These are phyloP conservation scores for Agrilus planipennis DNA, from an alignment of 1,140 invertebrate genomes.

Conservation along the genomic window DNA sequence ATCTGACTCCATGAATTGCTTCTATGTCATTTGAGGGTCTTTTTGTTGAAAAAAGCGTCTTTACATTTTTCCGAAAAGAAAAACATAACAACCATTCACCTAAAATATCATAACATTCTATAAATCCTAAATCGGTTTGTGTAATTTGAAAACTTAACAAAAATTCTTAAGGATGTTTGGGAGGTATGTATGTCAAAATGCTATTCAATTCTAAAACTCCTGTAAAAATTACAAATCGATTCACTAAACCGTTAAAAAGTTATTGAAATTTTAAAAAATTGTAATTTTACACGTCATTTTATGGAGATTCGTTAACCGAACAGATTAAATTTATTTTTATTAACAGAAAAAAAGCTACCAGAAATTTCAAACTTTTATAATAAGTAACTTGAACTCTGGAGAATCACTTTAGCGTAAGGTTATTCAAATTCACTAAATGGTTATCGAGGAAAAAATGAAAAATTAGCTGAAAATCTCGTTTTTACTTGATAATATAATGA, in stretches of 20 bases:
- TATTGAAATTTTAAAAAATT: background rate
- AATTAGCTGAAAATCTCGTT: too few relatives aligned
- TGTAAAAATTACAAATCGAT: background rate
- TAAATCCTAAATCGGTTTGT: background rate
- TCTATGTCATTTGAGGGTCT: constrained; percentile 43
- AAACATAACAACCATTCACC: constrained; percentile 43
- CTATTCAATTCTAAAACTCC: background rate
- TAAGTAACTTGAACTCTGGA: too few relatives aligned
- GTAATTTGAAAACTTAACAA: background rate
- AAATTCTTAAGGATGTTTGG: background rate
- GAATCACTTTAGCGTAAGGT: too few relatives aligned
- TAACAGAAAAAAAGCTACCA: too few relatives aligned
- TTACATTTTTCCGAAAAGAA: constrained; percentile 52
- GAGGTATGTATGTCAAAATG: too few relatives aligned
- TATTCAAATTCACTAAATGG: too few relatives aligned
- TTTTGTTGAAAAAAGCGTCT: constrained; percentile 39
- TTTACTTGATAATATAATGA: too few relatives aligned
- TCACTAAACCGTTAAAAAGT: background rate
- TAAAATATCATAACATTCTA: constrained; percentile 9
- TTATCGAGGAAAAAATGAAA: too few relatives aligned
- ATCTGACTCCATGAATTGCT: constrained; percentile 54
- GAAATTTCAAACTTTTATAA: too few relatives aligned
- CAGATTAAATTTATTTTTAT: too few relatives aligned
- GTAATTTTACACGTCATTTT: too few relatives aligned
- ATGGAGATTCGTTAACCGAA: too few relatives aligned